These are phyloP conservation scores for Sorex fumeus DNA, from an alignment of 2,113 vertebrate species.

Conservation along the genomic window DNA sequence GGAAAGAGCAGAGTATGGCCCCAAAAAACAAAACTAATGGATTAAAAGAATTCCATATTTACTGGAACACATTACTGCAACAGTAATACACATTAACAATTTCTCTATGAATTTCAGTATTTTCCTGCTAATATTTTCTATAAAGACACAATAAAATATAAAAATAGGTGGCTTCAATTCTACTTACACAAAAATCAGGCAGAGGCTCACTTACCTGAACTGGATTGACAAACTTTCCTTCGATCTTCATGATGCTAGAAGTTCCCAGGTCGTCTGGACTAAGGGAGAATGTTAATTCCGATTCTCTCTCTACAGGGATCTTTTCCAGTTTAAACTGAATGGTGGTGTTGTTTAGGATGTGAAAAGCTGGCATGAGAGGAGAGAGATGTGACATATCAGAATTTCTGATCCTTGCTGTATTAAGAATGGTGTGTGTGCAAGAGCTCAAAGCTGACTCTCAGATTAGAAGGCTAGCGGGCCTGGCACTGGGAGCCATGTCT, in stretches of 20 bases:
- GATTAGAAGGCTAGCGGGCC: not conserved
- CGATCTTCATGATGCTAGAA: constrained; percentile 93
- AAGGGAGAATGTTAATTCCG: constrained; percentile 89
- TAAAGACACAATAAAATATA: not conserved
- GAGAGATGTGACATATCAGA: not conserved
- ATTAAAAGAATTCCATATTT: not conserved
- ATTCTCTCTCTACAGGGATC: constrained; percentile 90
- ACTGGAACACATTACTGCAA: not conserved
- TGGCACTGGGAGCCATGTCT: not conserved
- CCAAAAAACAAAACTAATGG: too few species aligned
- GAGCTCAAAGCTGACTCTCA: not conserved
- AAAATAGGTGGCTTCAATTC: not conserved
- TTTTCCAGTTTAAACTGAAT: constrained; percentile 98
- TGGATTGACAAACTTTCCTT: constrained; percentile 96
- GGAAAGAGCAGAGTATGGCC: too few species aligned
- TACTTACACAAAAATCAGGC: constrained; percentile 1
- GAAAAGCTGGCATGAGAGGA: constrained; percentile 92
- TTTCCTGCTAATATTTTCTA: constrained; percentile 55
- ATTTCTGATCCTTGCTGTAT: not conserved
- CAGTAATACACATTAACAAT: not conserved
- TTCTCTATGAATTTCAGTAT: constrained; percentile 16
- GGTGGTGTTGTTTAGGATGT: constrained; percentile 97
- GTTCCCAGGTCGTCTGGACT: constrained; percentile 90
- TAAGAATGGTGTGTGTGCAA: not conserved
- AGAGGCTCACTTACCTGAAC: constrained; percentile 94